These are phyloP conservation scores for Neodiprion virginianus DNA, from an alignment of 1,140 invertebrate species.

Conservation along the genomic window DNA sequence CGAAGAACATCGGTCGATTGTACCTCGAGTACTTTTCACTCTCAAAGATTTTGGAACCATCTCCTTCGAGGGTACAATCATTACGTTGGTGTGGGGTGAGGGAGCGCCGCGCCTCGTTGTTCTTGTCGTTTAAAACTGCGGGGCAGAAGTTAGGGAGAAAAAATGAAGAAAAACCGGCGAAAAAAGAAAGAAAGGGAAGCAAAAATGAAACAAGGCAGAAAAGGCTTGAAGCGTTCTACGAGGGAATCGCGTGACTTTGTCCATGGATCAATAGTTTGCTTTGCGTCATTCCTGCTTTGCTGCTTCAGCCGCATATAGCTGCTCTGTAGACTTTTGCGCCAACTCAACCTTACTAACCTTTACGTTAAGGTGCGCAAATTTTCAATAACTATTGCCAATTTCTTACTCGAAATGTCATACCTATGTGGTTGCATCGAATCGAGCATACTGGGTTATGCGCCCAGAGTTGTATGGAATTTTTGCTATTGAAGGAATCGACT, in stretches of 20 bases:
- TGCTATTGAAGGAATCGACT: too few relatives aligned
- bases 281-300: neutral
- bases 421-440: too few relatives aligned
- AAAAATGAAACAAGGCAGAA: conserved; percentile 4
- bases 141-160: neutral
- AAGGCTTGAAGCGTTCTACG: conserved; percentile 4
- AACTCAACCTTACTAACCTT: neutral
- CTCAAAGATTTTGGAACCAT: too few relatives aligned
- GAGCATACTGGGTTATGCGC: too few relatives aligned
- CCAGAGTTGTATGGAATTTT: too few relatives aligned
- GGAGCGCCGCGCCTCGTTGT: neutral
- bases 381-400: too few relatives aligned
- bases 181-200: neutral
- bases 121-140: neutral
- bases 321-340: neutral
- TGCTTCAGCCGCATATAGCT: neutral
- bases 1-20: too few relatives aligned
- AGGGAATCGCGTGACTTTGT: conserved; percentile 6
- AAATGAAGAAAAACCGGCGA: neutral
- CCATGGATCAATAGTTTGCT: conserved; percentile 2
- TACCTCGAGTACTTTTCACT: too few relatives aligned
- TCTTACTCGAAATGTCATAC: too few relatives aligned
- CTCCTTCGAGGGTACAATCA: too few relatives aligned
- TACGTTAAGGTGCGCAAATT: neutral
- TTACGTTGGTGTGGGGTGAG: neutral